Evolutionary conservation across 1,140 invertebrate genomes (phyloP).

Genomic region (Orius insidiosus): DNA sequence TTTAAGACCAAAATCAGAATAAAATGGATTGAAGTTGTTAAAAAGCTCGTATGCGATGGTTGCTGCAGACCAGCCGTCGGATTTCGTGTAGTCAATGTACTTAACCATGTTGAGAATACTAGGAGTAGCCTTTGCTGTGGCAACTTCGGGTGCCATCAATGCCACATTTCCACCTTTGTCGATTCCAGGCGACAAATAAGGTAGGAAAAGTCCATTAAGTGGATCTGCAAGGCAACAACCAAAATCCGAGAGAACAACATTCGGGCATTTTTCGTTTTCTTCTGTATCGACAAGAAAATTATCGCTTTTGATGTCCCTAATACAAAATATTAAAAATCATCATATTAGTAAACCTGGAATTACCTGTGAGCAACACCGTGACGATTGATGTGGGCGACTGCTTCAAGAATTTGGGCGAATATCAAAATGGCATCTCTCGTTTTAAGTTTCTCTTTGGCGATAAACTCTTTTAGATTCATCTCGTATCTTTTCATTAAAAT

Average conservation of each 20-base stretch:
- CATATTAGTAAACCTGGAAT: too few relatives aligned
- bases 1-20: constrained; percentile 30
- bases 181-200: constrained; percentile 46
- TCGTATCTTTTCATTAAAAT: constrained; percentile 73
- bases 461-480: constrained; percentile 42
- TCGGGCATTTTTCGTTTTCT: too few relatives aligned
- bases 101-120: too few relatives aligned
- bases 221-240: constrained; percentile 65
- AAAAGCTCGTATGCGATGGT: constrained; percentile 76
- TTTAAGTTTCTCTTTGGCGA: constrained; percentile 30
- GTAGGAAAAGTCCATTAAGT: constrained; percentile 41
- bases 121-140: too few relatives aligned
- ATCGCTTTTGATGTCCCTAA: too few relatives aligned
- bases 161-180: constrained; percentile 67
- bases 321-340: too few relatives aligned
- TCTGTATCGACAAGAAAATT: too few relatives aligned
- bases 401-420: constrained; percentile 64
- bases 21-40: constrained; percentile 61
- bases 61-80: constrained; percentile 71
- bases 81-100: constrained; percentile 66
- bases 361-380: constrained; percentile 50
- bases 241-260: constrained; percentile 66
- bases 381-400: constrained; percentile 44
- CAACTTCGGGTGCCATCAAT: constrained; percentile 72
- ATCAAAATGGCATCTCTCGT: constrained; percentile 32